Base-by-base conservation (phyloP, 2,888 invertebrate genomes). In the Caenorhabditis sp. region DNA sequence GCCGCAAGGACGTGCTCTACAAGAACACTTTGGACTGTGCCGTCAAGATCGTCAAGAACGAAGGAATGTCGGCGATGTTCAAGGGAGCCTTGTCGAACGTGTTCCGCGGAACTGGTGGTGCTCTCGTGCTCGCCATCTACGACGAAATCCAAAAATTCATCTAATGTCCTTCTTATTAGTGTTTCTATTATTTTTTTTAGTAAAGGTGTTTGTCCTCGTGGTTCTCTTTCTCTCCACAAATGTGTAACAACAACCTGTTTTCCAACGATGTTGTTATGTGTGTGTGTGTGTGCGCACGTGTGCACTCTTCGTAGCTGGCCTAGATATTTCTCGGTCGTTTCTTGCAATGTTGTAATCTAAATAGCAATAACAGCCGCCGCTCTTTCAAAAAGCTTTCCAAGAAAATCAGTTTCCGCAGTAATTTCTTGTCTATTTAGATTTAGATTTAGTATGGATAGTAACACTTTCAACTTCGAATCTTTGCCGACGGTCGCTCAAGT, bases 1-100 rank as follows among this genome's bases (percentile, higher is more conserved):
- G 96, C 70, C 95, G 96, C 87, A 95, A 95, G 94, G 96, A 96
- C 73, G 94, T 96, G 89, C 93, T 96, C 90, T 97, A 97, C 95
- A 97, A 96, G 94, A 95, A 94, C 94, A 97, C 97, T 72, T 91
- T 96, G 85, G 96, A 98, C 94, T 98, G 97, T 94, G 96, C 97
- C 95, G 92, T 94, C 76, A 95, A 96, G 93, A 96, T 97, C 93
- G 94, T 95, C 93, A 95, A 95, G 93, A 94, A 94, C 69, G 97
- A 98, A 94, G 98, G 97, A 72, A 74, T 92, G 6, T 92, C 93
- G 77, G 96, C 97, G 91, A 96, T 98, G 95, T 97, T 97, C 95
- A 97, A 97, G 95, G 90, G 91, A 84, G 88, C 90, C 16, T 86
- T 90, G 24, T 90, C 90, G 28, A 91, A 91, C 85, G 90, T 90